Evolutionary conservation across 1,140 invertebrate species (phyloP), one percentile per base, ranked within the genome.

Genomic region (Pseudoatta argentina): DNA sequence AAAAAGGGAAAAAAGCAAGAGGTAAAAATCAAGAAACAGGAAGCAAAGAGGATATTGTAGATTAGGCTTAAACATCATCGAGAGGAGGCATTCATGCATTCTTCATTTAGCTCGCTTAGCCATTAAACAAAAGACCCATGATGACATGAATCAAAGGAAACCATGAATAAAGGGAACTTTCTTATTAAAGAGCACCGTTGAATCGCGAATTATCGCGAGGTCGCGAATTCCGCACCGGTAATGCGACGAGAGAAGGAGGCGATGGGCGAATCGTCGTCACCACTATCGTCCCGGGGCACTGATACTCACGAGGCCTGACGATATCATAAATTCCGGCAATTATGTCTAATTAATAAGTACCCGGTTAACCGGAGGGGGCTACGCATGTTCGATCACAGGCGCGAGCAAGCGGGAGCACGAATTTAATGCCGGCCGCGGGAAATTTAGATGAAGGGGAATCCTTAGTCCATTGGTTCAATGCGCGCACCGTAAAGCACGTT

Each of bases 291-390:
- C 18, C 30, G 79, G 7, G 53, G 24, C 48, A 72, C 76, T 44
- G 61, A 44, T 67, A 44, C 48, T 79, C 71, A 87, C 85, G 91
- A 87, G 86, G 85, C 67, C 67, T 10, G 66, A 53, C 92, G 93
- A 92, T 93, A 93, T 92, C 92, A 92, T 94, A 94, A 93, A 94
- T 93, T 91, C 79, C 76, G 57, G 91, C 92, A 94, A 94, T 94
- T 94, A 94, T 93, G 87, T 87, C 90, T 92, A 94, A 94, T 93
- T 94, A 93, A 92, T 92, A 94, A 93, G 83, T 93, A 91, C 89
- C 88, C 87, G 92, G 89, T 92, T 90, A 91, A 85, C 79, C 85
- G 88, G 78, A 78, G 78, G 66, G 69, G 67, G 61, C 14, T 18
- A 21, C 51, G 18, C 73, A 64, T 44, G 59, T 34, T 55, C 30